Conservation (phyloP, 92 coral and sea anemone genomes). For the Meandrina meandrites region DNA sequence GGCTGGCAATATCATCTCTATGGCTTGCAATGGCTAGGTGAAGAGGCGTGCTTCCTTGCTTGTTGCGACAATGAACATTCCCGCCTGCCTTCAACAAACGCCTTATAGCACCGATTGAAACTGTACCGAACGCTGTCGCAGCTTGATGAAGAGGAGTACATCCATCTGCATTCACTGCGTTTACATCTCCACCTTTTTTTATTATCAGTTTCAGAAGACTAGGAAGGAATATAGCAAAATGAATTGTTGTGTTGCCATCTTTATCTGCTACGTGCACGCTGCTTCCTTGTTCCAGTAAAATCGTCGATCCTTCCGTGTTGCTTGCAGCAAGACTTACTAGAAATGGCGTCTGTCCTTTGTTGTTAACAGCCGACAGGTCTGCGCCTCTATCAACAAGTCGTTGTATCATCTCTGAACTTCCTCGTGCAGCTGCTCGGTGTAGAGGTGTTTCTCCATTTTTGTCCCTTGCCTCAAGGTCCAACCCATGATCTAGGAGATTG, state of each 20-base stretch:
- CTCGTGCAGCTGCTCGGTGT: slow-evolving; percentile 64
- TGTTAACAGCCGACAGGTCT: slow-evolving; percentile 52
- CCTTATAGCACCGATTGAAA: background rate
- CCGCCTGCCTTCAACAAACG: background rate
- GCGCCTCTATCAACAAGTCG: slow-evolving; percentile 52
- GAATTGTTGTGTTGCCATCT: slow-evolving; percentile 26
- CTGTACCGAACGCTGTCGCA: background rate
- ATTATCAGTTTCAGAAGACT: too few species aligned
- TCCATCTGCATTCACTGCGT: background rate
- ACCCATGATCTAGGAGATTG: background rate
- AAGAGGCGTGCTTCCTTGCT: slow-evolving; percentile 11
- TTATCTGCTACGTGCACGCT: background rate
- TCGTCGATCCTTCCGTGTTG: background rate
- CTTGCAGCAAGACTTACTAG: slow-evolving; percentile 4
- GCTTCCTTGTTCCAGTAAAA: background rate
- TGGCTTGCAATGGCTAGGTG: background rate
- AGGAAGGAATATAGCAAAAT: background rate
- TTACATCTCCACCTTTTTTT: background rate
- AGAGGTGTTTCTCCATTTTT: slow-evolving; percentile 60
- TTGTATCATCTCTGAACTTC: slow-evolving; percentile 40
- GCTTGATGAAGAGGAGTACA: slow-evolving; percentile 5
- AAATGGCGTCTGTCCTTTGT: slow-evolving; percentile 44
- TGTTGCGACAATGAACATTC: background rate
- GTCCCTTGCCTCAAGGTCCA: slow-evolving; percentile 19
- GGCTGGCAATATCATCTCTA: background rate